phyloP scores from a whole-genome alignment of 2,113 vertebrate genomes.

The Gymnobelideus leadbeateri region DNA sequence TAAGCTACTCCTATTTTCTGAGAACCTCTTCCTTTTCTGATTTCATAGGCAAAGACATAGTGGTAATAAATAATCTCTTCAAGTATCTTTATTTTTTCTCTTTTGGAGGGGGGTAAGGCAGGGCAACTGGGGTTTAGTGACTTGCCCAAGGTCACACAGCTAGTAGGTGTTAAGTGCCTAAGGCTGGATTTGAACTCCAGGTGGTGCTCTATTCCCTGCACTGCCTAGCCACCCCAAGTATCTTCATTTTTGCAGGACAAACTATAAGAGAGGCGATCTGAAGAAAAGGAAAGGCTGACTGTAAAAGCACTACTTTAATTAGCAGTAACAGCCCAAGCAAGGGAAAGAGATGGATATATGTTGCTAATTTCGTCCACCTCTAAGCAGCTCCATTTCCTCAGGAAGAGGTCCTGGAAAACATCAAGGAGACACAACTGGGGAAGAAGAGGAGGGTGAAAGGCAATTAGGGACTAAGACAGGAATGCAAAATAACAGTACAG shows the following conservation, averaged over 20 bases:
- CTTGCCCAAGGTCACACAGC: too few relatives aligned
- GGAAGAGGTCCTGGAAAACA: not conserved
- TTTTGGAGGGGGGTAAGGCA: too few relatives aligned
- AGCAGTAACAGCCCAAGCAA: slow-evolving; percentile 49
- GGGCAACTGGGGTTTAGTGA: too few relatives aligned
- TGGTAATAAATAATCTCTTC: not conserved
- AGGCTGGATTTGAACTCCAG: too few relatives aligned
- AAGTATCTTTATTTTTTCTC: not conserved
- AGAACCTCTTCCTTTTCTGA: not conserved
- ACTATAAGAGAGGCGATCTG: not conserved
- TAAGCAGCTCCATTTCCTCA: not conserved
- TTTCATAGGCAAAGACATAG: not conserved
- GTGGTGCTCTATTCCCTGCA: too few relatives aligned
- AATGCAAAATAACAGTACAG: not conserved
- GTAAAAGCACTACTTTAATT: slow-evolving; percentile 33
- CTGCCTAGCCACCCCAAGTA: not conserved
- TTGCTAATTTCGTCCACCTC: not conserved
- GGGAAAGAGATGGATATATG: not conserved
- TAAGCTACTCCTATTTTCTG: not conserved
- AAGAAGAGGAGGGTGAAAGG: not conserved
- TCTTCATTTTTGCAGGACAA: not conserved
- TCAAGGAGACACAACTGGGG: not conserved
- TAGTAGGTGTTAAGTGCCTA: too few relatives aligned
- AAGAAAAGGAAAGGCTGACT: slow-evolving; percentile 27
- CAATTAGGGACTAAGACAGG: not conserved